These are phyloP conservation scores for Rhineura floridana DNA, from an alignment of 2,113 vertebrate genomes.

Conservation along the genomic window DNA sequence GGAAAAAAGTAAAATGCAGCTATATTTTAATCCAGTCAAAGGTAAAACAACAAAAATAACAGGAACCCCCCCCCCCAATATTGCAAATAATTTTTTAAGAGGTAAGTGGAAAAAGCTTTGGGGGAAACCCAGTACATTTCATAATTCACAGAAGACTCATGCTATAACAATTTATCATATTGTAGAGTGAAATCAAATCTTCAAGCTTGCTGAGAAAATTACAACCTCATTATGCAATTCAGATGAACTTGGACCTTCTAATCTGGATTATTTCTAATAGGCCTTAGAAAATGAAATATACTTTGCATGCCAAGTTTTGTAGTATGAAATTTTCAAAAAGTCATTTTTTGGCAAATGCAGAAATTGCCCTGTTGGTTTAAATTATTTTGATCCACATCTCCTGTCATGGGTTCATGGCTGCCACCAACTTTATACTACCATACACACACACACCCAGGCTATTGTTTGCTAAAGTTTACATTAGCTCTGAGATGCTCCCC, in stretches of 20 bases:
- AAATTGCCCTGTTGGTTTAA: too few relatives aligned
- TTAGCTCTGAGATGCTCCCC: too few relatives aligned
- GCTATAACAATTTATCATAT: background rate
- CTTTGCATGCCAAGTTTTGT: background rate
- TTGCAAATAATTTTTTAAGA: background rate
- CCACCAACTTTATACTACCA: too few relatives aligned
- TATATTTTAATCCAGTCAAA: background rate
- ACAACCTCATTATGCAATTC: background rate
- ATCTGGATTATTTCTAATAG: background rate
- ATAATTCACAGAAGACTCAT: background rate
- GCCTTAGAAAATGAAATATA: background rate
- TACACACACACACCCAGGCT: too few relatives aligned
- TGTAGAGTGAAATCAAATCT: too few relatives aligned
- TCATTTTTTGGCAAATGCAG: too few relatives aligned
- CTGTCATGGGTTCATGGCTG: too few relatives aligned
- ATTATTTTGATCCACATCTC: too few relatives aligned
- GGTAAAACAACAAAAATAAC: background rate
- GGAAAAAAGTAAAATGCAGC: background rate
- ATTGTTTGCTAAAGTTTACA: too few relatives aligned
- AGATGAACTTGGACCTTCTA: background rate
- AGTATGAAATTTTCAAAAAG: too few relatives aligned
- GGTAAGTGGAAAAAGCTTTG: background rate
- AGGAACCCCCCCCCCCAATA: background rate
- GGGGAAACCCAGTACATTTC: background rate
- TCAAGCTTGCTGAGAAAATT: background rate